Base-by-base conservation (phyloP, 1,140 invertebrate species). In the Leptonema lineaticorne region DNA sequence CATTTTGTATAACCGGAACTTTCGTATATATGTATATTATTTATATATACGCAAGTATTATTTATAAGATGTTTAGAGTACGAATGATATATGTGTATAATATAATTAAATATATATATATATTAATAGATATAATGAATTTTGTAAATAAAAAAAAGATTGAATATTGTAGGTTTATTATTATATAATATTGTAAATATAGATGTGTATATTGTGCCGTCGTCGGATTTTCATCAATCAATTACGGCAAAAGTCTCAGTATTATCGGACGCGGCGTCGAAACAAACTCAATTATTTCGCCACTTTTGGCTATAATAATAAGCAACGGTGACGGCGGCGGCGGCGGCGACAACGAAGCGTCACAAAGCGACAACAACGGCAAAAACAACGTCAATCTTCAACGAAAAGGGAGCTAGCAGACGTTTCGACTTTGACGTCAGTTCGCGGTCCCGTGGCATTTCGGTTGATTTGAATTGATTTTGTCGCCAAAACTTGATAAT, bases 381-480 rank as follows among this genome's bases (percentile, higher is more conserved):
- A n/a, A n/a, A n/a, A n/a, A n/a, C n/a, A n/a, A n/a, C n/a, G n/a
- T n/a, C n/a, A n/a, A n/a, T n/a, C n/a, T n/a, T n/a, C n/a, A n/a
- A n/a, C n/a, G n/a, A n/a, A n/a, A n/a, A n/a, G 8, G 50, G 50
- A 53, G 18, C 14, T 1, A 26, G 20, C 50, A 22, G 20, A 48
- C 46, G 46, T 18, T 48, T 20, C 28, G 59, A 33, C 22, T 37
- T 45, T 41, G 59, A 33, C 30, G 22, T 18, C 45, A 64, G 37
- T 22, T 48, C 33, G 50, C 16, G 46, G 56, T 66, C 66, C 41
- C 53, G 18, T 26, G 67, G 56, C 65, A 62, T 59, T 69, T 69
- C 62, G 63, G 57, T 62, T 69, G 56, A 69, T 72, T 69, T 69
- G 70, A 69, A 72, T 69, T 69, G 70, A 69, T 72, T 67, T 53